Base-by-base conservation (phyloP, 2,113 vertebrate genomes). In the Oncorhynchus keta region DNA sequence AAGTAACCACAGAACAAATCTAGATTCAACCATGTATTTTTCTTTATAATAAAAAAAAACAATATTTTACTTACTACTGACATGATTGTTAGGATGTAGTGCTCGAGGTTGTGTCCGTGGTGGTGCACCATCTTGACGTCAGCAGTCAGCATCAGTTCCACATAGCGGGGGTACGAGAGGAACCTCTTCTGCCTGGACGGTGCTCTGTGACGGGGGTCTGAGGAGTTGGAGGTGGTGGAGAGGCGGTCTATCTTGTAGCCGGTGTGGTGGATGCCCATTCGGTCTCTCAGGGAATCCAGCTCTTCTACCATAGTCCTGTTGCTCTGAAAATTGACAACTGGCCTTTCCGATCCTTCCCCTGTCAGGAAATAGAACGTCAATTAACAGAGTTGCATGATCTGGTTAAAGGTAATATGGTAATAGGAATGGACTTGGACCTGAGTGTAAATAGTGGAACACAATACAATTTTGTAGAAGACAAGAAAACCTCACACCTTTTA, bases 61-160 rank as follows among this genome's bases (percentile, higher is more conserved):
- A 76, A 87, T 84, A 68, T 73, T 83, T 93, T 94, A 98, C 97
- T 99, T 96, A 99, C 97, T 94, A 99, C 97, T 93, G 98, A 98
- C 96, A 99, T 98, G 80, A 99, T 90, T 72, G 97, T 99, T 79
- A 99, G 89, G 85, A 99, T 84, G 72, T 99, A 99, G 93, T 99
- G 97, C 80, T 99, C 95, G 51, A 99, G 90, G 80, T 98, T 97
- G 83, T 83, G 92, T 59, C 96, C 96, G 0, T 99, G 97, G 82
- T 98, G 94, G 35, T 35, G 94, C 75, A 92, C 93, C 98, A 99
- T 98, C 92, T 97, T 98, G 76, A 87, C 89, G 3, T 99, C 98
- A 0, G 96, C 96, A 11, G 97, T 97, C 84, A 99, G 96, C 98
- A 99, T 99, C 75, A 98, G 94, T 85, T 99, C 98, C 26, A 99